Evolutionary conservation across 2,113 vertebrate genomes (phyloP), one percentile per base, ranked within the genome.

Genomic region (Gadus chalcogrammus): DNA sequence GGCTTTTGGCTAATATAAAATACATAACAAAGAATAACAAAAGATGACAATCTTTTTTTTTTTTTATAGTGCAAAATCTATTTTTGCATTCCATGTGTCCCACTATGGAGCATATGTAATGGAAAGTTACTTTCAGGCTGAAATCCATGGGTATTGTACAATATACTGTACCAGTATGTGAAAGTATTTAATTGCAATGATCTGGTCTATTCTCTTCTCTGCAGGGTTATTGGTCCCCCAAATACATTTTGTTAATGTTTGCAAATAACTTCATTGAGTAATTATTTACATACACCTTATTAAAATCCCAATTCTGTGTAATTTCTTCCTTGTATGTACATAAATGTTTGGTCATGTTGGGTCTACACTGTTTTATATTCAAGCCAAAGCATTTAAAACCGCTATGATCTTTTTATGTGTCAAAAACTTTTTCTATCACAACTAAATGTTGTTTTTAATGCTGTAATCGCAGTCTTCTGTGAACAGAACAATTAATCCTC

Each of bases 61-160:
- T 60, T 61, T 61, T 61, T 18, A 12, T 61, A 20, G 2, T 84
- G 78, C 81, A 90, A 89, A 89, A 87, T 83, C 74, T 92, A 91
- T 92, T 90, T 93, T 91, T 91, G 83, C 88, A 91, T 85, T 85
- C 65, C n/a, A 68, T 69, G 72, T 67, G 76, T 80, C 64, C 42
- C 62, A 75, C 77, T 85, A 65, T 64, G 65, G 73, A 89, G 82
- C 82, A 88, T 85, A 86, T 61, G 48, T 88, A 18, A 82, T 83
- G 61, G 82, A 72, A 82, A 84, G 15, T 55, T 79, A 53, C 59
- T 63, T 64, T 80, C 69, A 22, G 74, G 35, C 38, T 73, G 22
- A 72, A 24, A 73, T 77, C 52, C 53, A 28, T 58, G n/a, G 55
- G 55, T n/a, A 17, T 58, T n/a, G 55, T 58, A 58, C 55, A 58